Conservation (phyloP, 2,888 invertebrate species). For the Torymus tubicola region DNA sequence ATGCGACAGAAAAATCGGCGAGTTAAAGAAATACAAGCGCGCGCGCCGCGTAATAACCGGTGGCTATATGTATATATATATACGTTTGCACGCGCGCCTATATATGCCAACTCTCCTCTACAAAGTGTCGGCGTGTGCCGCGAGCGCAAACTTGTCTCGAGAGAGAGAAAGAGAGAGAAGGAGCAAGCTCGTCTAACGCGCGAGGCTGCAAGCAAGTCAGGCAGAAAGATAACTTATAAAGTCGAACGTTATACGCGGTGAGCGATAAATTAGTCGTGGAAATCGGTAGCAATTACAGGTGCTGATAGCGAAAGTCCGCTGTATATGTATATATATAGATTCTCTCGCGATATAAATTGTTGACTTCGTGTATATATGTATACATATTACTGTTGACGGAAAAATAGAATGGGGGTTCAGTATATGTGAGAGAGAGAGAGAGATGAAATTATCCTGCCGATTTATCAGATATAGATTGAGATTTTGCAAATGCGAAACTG, state of each 20-base stretch:
- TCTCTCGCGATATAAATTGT: neutral
- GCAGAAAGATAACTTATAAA: neutral
- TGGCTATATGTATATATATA: no score
- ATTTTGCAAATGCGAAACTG: neutral
- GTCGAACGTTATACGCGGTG: neutral
- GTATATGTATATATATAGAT: neutral
- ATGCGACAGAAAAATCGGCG: no score
- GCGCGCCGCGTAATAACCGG: no score
- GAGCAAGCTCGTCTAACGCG: constrained; percentile 1
- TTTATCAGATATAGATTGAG: constrained; percentile 30
- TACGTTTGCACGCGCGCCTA: no score
- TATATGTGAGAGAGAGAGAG: neutral
- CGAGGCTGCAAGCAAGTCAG: neutral
- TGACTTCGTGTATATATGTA: neutral
- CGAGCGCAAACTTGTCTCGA: no score
- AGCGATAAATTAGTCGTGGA: constrained; percentile 49
- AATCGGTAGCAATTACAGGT: constrained; percentile 52
- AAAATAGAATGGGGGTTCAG: constrained; percentile 36
- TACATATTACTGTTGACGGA: neutral
- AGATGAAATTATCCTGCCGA: constrained; percentile 23
- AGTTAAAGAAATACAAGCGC: no score
- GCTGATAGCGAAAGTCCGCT: constrained; percentile 44
- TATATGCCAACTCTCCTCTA: no score
- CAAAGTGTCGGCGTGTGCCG: no score
- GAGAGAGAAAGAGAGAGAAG: no score